phyloP scores from a whole-genome alignment of 1,140 invertebrate species.

The Drosophila funebris region DNA sequence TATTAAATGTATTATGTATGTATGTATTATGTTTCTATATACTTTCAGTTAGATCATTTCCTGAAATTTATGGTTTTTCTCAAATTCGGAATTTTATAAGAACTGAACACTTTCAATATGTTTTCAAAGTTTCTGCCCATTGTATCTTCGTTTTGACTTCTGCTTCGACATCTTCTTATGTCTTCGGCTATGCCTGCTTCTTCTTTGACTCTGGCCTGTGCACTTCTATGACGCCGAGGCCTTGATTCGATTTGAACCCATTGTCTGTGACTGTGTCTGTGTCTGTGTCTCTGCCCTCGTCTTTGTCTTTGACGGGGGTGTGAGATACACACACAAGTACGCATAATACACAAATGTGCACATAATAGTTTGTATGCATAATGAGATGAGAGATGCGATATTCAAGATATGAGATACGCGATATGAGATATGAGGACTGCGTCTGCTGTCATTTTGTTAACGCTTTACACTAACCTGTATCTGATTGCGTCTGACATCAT shows the following conservation, averaged over 20 bases:
- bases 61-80: too few relatives aligned
- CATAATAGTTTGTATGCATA: constrained; percentile 18
- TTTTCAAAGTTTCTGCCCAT: constrained; percentile 8
- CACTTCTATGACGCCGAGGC: constrained; percentile 40
- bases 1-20: too few relatives aligned
- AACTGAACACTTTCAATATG: not conserved
- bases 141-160: constrained; percentile 21
- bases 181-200: constrained; percentile 23
- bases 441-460: constrained; percentile 25
- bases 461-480: constrained; percentile 89
- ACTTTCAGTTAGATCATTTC: too few relatives aligned
- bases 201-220: constrained; percentile 42
- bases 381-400: constrained; percentile 2
- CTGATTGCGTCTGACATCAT: constrained; percentile 93
- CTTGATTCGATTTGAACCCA: constrained; percentile 27
- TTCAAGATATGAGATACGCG: constrained; percentile 14
- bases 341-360: too few relatives aligned
- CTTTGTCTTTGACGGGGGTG: constrained; percentile 16
- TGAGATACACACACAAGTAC: constrained; percentile 3
- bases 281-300: too few relatives aligned
- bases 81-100: not conserved
- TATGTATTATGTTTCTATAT: too few relatives aligned
- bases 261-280: too few relatives aligned
- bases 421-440: constrained; percentile 26
- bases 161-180: constrained; percentile 25